Conservation (phyloP, 2,888 invertebrate genomes). For the Platycnemis pennipes region DNA sequence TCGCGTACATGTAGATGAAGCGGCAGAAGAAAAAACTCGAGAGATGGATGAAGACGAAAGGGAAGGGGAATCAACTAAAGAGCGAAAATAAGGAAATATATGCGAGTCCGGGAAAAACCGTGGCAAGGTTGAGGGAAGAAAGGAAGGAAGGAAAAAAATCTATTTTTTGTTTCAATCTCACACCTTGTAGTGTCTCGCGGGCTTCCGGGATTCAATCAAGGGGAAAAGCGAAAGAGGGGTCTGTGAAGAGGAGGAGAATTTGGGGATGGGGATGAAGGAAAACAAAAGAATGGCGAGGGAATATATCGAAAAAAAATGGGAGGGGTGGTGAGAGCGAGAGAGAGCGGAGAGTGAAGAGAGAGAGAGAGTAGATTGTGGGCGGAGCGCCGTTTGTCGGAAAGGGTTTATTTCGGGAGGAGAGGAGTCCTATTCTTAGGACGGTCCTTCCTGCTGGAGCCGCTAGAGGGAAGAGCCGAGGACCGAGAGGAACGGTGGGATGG, state of each 20-base stretch:
- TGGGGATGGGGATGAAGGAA: neutral
- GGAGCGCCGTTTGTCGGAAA: slow-evolving; percentile 46
- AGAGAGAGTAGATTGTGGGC: slow-evolving; percentile 44
- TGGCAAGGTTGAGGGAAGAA: neutral
- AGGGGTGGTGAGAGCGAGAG: neutral
- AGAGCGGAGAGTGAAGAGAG: neutral
- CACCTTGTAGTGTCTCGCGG: neutral
- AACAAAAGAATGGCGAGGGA: slow-evolving; percentile 43
- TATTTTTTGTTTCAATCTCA: neutral
- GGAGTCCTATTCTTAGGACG: slow-evolving; percentile 56
- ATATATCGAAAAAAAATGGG: slow-evolving; percentile 40
- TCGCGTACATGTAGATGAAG: no score
- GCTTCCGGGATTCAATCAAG: neutral
- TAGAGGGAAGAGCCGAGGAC: neutral
- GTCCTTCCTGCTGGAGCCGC: slow-evolving; percentile 32
- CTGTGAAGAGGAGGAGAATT: neutral
- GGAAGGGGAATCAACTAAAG: neutral
- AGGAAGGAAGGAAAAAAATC: neutral
- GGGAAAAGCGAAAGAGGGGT: neutral
- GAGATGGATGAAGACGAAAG: no score
- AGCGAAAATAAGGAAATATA: neutral
- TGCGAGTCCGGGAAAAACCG: neutral
- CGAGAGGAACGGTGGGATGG: neutral
- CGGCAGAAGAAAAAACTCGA: no score
- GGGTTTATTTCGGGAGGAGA: slow-evolving; percentile 56